phyloP scores from a whole-genome alignment of 2,888 invertebrate genomes.

The Polyommatus iphigenia region DNA sequence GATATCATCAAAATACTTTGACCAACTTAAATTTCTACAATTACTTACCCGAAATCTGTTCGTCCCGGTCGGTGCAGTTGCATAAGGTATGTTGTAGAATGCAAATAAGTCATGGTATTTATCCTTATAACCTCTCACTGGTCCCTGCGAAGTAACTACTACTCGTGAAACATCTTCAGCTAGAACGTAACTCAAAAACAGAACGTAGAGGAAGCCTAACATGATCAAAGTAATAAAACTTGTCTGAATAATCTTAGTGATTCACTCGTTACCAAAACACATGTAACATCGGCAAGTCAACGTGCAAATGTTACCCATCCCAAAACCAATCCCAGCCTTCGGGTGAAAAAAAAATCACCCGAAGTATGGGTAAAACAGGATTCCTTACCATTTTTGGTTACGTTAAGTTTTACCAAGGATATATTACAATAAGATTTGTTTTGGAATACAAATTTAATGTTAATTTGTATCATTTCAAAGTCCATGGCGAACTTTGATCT shows the following conservation, averaged over 20 bases:
- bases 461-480: neutral
- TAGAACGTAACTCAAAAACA: constrained; percentile 5
- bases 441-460: neutral
- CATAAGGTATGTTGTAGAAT: constrained; percentile 52
- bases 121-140: constrained; percentile 48
- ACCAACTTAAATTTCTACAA: neutral
- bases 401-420: too few species aligned
- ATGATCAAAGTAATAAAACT: neutral
- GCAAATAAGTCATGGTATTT: constrained; percentile 39
- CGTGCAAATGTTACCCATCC: constrained; percentile 2
- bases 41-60: constrained; percentile 49
- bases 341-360: neutral
- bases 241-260: neutral
- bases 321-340: neutral
- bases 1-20: neutral
- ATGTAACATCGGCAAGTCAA: neutral
- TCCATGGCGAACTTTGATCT: neutral
- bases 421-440: too few species aligned
- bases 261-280: neutral
- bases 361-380: neutral
- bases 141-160: constrained; percentile 46
- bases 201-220: neutral
- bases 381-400: too few species aligned
- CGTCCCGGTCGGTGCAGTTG: constrained; percentile 49
- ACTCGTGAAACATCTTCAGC: constrained; percentile 36